These are phyloP conservation scores for Pogonus chalceus DNA, from an alignment of 1,140 invertebrate species.

Conservation along the genomic window DNA sequence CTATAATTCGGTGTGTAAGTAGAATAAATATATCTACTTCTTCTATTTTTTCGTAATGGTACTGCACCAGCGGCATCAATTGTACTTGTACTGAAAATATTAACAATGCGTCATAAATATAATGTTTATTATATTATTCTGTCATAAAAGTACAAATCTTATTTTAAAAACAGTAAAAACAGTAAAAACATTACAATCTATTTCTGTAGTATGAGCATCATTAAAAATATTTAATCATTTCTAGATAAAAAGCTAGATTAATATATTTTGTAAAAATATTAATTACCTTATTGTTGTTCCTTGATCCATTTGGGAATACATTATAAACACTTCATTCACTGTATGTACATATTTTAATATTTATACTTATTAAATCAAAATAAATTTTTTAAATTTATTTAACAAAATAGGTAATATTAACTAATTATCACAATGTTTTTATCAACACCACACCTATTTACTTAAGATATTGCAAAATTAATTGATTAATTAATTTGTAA, in stretches of 20 bases:
- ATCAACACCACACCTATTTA: too few species aligned
- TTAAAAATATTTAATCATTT: background rate
- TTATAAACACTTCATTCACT: too few species aligned
- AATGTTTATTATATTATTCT: background rate
- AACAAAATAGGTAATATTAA: too few species aligned
- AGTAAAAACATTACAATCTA: background rate
- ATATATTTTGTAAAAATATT: background rate
- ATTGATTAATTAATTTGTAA: too few species aligned
- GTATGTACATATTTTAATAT: too few species aligned
- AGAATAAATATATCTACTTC: constrained; percentile 18
- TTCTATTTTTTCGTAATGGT: constrained; percentile 9
- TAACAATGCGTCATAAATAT: background rate
- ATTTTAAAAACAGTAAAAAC: background rate
- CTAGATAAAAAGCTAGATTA: background rate
- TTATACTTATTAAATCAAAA: too few species aligned
- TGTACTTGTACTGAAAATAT: background rate
- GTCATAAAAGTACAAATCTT: background rate
- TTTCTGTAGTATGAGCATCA: background rate
- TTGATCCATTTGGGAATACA: too few species aligned
- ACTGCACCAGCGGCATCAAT: background rate
- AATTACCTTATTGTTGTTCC: background rate
- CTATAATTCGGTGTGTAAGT: constrained; percentile 25
- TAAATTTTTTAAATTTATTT: too few species aligned
- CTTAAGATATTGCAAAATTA: too few species aligned
- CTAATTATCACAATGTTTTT: too few species aligned